These are phyloP conservation scores for Gnatocerus cornutus DNA, from an alignment of 2,888 invertebrate species.

Conservation along the genomic window DNA sequence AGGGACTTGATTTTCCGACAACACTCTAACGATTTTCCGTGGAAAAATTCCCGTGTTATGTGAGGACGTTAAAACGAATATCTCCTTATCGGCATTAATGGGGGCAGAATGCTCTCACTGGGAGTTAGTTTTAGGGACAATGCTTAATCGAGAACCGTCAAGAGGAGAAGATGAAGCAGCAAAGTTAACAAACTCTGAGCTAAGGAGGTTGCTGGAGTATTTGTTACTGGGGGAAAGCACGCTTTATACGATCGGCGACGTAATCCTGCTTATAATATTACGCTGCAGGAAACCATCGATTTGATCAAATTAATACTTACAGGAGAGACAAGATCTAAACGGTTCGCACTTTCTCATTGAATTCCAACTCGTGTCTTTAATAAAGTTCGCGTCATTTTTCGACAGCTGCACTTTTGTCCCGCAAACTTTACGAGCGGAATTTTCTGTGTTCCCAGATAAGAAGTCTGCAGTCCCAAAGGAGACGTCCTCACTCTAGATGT, in stretches of 20 bases:
- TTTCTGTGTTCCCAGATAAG: conserved; percentile 40
- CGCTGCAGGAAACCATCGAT: conserved; percentile 9
- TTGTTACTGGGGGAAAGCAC: conserved; percentile 28
- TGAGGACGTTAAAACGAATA: conserved; percentile 22
- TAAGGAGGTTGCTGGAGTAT: conserved; percentile 46
- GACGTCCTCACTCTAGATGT: conserved; percentile 31
- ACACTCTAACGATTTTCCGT: conserved; percentile 25
- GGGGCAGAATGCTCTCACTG: conserved; percentile 22
- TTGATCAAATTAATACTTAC: conserved; percentile 8
- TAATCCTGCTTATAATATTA: conserved; percentile 16
- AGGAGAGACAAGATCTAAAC: too few relatives aligned
- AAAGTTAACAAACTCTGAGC: conserved; percentile 54
- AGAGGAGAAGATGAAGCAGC: conserved; percentile 54
- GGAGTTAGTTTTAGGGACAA: conserved; percentile 46
- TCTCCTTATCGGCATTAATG: conserved; percentile 40
- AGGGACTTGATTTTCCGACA: conserved; percentile 41
- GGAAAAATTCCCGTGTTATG: conserved; percentile 13
- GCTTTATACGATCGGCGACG: conserved; percentile 17
- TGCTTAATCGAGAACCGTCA: conserved; percentile 48
- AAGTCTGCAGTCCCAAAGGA: conserved; percentile 42
- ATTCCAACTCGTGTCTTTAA: too few relatives aligned
- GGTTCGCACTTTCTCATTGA: neutral
- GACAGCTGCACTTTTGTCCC: conserved; percentile 17
- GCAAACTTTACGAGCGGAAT: conserved; percentile 36
- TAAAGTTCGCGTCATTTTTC: neutral